Base-by-base conservation (phyloP, 64 coral and sea anemone genomes). In the Montipora foliosa region DNA sequence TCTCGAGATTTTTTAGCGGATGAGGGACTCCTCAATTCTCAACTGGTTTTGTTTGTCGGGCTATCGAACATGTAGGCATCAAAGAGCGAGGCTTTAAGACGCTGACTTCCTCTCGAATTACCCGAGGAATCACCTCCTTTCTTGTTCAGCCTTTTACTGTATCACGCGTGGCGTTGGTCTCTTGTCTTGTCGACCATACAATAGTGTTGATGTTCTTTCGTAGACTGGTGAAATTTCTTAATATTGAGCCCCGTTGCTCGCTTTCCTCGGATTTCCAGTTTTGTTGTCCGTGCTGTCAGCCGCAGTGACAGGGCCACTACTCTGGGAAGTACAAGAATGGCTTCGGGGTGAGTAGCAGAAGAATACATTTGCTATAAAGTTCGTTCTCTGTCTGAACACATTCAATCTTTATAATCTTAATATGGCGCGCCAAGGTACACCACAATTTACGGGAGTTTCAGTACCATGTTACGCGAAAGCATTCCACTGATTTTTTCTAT, bases 1-100 rank as follows among this genome's bases (percentile, higher is more conserved):
- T 88, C 82, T 93, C 92, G 75, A 88, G 87, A 93, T 84, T 86
- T 55, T 71, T 92, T 92, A 83, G 90, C 90, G 90, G 90, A 92
- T 92, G 89, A 91, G 72, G 80, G 89, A 82, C 79, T 91, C 58
- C 80, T 58, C 19, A 83, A 57, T 74, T 85, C 75, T 75, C 52
- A 24, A 62, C 75, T 85, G 81, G 73, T 85, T 84, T 92, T 92
- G 81, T 85, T 50, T 77, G 82, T 74, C 37, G 46, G 82, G 81
- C 48, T 47, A 78, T 64, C 81, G 83, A 93, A 93, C 80, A 93
- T 93, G 92, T 93, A 93, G 92, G 75, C 44, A 71, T 20, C 79
- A 58, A 78, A 93, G 37, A 78, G 58, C 20, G 12, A 89, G 45
- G 14, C 76, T 77, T 89, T 53, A 77, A 89, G 12, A 51, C 72